Evolutionary conservation across 2,797 vertebrate genomes (phyloP).

Genomic region (Semaprochilodus insignis): DNA sequence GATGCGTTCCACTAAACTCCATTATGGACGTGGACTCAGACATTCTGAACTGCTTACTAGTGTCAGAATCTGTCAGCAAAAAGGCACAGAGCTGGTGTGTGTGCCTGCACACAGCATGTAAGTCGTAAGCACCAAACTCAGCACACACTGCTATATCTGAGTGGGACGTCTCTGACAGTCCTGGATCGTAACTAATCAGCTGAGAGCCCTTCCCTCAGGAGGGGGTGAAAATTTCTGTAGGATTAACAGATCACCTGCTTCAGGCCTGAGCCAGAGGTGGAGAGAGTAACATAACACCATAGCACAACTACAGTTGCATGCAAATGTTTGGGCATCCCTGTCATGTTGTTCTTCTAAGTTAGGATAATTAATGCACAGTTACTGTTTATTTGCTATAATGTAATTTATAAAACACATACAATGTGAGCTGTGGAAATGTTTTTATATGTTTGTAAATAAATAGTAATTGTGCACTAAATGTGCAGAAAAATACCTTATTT

Average conservation of each 20-base stretch:
- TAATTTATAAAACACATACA: too few species aligned
- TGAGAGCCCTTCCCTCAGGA: conserved; percentile 70
- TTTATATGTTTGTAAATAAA: too few species aligned
- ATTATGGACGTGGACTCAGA: conserved; percentile 58
- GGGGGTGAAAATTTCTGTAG: conserved; percentile 71
- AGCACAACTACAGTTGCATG: neutral
- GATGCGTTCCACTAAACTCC: conserved; percentile 85
- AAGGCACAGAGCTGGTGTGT: conserved; percentile 47
- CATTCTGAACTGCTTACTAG: conserved; percentile 8
- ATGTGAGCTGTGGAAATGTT: too few species aligned
- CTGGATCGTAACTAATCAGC: conserved; percentile 70
- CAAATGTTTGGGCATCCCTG: too few species aligned
- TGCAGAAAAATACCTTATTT: too few species aligned
- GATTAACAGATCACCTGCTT: conserved; percentile 75
- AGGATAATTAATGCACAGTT: too few species aligned
- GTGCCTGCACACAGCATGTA: neutral
- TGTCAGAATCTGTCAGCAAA: conserved; percentile 31
- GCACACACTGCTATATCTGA: conserved; percentile 77
- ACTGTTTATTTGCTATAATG: too few species aligned
- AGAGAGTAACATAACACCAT: neutral
- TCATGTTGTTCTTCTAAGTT: too few species aligned
- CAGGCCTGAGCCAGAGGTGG: neutral
- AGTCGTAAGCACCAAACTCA: conserved; percentile 1
- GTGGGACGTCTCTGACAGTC: conserved; percentile 68
- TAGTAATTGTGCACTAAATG: too few species aligned